A percentile compares a stretch with the other conserved stretches of the same genome.
Evolutionary conservation across 2,113 vertebrate genomes (phyloP).

Genomic region (Pseudopodoces humilis): DNA sequence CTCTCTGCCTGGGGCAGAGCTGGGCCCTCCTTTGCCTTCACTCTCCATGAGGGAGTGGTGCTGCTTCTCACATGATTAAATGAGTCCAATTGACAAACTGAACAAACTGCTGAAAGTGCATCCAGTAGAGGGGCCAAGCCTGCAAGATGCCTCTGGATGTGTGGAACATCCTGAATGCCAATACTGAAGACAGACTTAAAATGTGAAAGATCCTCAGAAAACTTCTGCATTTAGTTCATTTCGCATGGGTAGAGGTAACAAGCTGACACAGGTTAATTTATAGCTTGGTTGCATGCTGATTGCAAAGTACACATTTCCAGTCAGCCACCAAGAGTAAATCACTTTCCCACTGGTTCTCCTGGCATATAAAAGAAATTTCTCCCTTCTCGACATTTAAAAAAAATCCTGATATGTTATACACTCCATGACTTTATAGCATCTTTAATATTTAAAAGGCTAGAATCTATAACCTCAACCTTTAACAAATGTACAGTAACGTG

Average conservation of each 20-base stretch:
- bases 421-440: conserved; percentile 42
- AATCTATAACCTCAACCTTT: conserved; percentile 65
- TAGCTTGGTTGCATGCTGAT: conserved; percentile 24
- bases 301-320: conserved; percentile 51
- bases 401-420: conserved; percentile 16
- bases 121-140: not conserved
- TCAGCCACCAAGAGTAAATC: conserved; percentile 40
- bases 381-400: conserved; percentile 54
- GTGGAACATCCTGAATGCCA: not conserved
- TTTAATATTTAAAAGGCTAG: conserved; percentile 63
- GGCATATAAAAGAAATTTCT: conserved; percentile 47
- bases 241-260: not conserved
- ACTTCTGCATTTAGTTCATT: not conserved
- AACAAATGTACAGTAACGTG: conserved; percentile 46
- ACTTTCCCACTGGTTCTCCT: conserved; percentile 22
- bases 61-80: not conserved
- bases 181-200: not conserved
- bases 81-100: not conserved
- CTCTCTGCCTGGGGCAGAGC: not conserved
- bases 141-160: not conserved
- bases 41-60: not conserved
- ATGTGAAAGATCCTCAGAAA: not conserved
- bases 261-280: conserved; percentile 41
- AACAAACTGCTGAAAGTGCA: not conserved
- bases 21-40: not conserved